These are phyloP conservation scores for Tiliqua scincoides DNA, from an alignment of 2,113 vertebrate genomes.

Conservation along the genomic window DNA sequence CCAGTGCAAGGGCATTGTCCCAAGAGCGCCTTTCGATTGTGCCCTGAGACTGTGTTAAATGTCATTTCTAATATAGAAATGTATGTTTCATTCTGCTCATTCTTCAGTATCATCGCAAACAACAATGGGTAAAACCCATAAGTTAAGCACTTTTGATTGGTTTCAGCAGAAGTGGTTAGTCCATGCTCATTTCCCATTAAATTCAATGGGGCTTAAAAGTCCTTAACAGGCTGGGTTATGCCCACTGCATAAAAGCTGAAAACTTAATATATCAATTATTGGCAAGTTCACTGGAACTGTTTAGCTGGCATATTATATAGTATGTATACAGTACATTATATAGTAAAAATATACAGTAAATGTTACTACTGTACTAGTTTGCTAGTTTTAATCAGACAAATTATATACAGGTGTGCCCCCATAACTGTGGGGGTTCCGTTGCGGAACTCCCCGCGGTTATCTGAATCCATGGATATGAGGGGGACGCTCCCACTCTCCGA, in stretches of 20 bases:
- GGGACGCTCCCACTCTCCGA: too few species aligned
- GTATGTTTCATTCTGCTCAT: background rate
- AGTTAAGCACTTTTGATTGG: background rate
- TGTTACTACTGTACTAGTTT: too few species aligned
- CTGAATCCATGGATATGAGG: too few species aligned
- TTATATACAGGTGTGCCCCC: too few species aligned
- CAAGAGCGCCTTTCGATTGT: too few species aligned
- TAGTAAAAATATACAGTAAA: background rate
- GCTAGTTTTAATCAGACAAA: constrained; percentile 3
- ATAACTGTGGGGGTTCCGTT: too few species aligned
- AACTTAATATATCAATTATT: background rate
- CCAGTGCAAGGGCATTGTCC: too few species aligned
- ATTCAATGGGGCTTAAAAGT: background rate
- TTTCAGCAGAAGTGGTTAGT: background rate
- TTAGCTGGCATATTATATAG: background rate
- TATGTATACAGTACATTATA: too few species aligned
- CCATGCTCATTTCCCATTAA: background rate
- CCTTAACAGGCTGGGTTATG: background rate
- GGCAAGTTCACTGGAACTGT: constrained; percentile 19
- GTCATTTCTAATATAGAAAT: background rate
- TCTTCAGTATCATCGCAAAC: background rate
- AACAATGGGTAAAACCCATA: background rate
- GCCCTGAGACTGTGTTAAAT: constrained; percentile 18
- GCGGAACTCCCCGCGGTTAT: too few species aligned
- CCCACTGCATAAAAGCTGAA: fast-evolving